These are phyloP conservation scores for Smithornis capensis DNA, from an alignment of 2,113 vertebrate genomes.

Conservation along the genomic window DNA sequence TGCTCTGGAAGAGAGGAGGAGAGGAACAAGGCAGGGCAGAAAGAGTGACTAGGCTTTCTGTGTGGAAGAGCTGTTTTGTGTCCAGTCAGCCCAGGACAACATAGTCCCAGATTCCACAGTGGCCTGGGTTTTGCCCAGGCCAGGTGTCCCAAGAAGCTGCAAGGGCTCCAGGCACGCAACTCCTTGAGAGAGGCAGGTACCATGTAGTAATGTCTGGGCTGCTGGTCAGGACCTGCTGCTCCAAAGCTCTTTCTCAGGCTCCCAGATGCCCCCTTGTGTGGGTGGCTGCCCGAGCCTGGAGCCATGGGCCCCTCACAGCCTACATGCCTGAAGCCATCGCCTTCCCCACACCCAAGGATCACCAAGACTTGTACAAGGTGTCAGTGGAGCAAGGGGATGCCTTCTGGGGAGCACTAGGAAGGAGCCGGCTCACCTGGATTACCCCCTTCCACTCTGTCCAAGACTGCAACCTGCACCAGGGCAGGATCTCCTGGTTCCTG, in stretches of 20 bases:
- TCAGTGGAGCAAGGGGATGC: slow-evolving; percentile 67
- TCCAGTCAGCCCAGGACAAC: neutral
- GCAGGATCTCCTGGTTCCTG: slow-evolving; percentile 64
- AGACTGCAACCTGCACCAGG: slow-evolving; percentile 70
- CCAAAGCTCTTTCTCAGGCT: neutral
- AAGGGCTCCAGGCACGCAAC: neutral
- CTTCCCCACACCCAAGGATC: slow-evolving; percentile 60
- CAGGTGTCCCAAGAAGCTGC: fast-evolving
- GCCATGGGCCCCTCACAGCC: slow-evolving; percentile 26
- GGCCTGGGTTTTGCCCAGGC: neutral
- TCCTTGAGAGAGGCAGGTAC: neutral
- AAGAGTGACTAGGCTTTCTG: fast-evolving
- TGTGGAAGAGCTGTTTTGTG: neutral
- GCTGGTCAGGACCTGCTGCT: slow-evolving; percentile 10
- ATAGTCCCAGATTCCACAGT: neutral
- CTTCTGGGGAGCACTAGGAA: slow-evolving; percentile 76
- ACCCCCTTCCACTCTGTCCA: slow-evolving; percentile 71
- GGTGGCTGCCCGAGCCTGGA: neutral
- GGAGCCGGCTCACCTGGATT: slow-evolving; percentile 75
- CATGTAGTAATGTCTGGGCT: neutral
- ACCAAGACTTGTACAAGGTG: slow-evolving; percentile 67
- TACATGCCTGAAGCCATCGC: slow-evolving; percentile 75
- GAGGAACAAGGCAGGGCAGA: neutral
- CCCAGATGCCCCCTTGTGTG: neutral
- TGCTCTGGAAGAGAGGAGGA: neutral